Base-by-base conservation (phyloP, 2,888 invertebrate genomes). In the Macaria notata region DNA sequence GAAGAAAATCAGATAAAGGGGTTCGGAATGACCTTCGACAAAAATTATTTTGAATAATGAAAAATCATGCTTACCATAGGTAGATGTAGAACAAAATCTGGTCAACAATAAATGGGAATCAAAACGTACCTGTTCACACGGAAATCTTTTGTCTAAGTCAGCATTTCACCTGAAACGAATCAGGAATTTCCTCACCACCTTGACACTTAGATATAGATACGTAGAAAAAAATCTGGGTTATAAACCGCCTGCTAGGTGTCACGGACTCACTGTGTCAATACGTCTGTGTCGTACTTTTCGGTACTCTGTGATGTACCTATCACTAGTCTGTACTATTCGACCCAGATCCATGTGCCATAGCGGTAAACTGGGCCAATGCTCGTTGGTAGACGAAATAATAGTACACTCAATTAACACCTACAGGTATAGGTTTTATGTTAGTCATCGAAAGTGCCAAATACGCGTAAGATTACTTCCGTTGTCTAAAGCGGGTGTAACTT, bases 351-450 rank as follows among this genome's bases (percentile, higher is more conserved):
- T 51, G 7, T 38, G 47, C 62, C 65, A 62, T 66, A 66, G 64
- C 64, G 60, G 68, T 68, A 62, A 64, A 58, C 55, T 65, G 58
- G 64, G 63, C 52, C 64, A 59, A 41, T 56, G 59, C n/a, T 19
- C 19, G 19, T 19, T 45, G 45, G 59, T 45, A 39, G 48, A 46
- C 42, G 9, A 9, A 41, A n/a, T 41, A n/a, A n/a, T n/a, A n/a
- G n/a, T n/a, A 41, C 41, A 8, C n/a, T 9, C 41, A 41, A 41
- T 41, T 41, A 41, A 9, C 41, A 41, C 41, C 9, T 41, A 41
- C 9, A 36, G 33, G 9, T 41, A 41, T n/a, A 41, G 9, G n/a
- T 41, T 8, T 41, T 4, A 41, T 41, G 3, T 36, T 36, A 49
- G 49, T 57, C 57, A 58, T 53, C 45, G 45, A 31, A 49, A 53